Evolutionary conservation across 2,113 vertebrate species (phyloP).

Genomic region (Salvelinus namaycush): DNA sequence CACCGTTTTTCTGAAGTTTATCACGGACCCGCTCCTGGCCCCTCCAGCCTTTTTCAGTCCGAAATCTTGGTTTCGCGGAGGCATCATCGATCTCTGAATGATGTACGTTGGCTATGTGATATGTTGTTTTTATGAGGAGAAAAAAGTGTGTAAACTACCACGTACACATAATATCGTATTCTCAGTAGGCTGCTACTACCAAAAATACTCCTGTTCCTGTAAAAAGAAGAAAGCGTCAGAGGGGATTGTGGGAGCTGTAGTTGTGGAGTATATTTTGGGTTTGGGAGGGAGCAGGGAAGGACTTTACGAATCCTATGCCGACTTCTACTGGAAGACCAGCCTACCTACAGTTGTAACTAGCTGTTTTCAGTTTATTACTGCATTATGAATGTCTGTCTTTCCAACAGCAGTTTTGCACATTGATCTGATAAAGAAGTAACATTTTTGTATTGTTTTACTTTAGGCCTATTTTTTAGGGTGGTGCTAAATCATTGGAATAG

Average conservation of each 20-base stretch:
- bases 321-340: background rate
- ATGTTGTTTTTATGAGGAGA: background rate
- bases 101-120: background rate
- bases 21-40: slow-evolving; percentile 39
- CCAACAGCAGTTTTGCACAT: too few species aligned
- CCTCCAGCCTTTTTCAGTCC: slow-evolving; percentile 40
- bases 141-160: slow-evolving; percentile 33
- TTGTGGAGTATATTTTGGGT: background rate
- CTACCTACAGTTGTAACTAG: background rate
- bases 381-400: background rate
- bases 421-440: too few species aligned
- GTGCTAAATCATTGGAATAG: too few species aligned
- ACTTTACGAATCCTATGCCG: background rate
- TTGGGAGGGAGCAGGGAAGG: background rate
- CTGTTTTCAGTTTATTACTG: background rate
- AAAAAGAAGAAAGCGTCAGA: background rate
- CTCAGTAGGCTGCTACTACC: background rate
- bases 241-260: slow-evolving; percentile 27
- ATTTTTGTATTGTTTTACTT: too few species aligned
- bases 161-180: slow-evolving; percentile 43
- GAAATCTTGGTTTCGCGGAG: slow-evolving; percentile 54
- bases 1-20: slow-evolving; percentile 51
- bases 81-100: slow-evolving; percentile 42
- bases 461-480: too few species aligned
- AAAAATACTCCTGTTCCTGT: background rate